Conservation (phyloP, 1,140 invertebrate genomes). For the Sarcophaga peregrina region DNA sequence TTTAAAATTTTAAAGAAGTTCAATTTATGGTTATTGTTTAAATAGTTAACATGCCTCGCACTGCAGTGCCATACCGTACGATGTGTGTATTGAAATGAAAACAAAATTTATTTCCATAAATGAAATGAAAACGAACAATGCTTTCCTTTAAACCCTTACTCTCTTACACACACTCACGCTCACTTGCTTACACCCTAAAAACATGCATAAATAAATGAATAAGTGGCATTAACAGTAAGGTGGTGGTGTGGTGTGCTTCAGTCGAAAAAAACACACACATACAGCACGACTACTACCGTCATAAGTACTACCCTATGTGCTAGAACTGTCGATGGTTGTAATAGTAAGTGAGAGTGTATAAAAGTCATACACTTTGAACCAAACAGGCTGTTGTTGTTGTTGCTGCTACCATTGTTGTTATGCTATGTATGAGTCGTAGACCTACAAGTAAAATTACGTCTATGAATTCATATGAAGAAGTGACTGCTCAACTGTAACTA, state of each 20-base stretch:
- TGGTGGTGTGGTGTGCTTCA: not conserved
- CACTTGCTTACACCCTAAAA: not conserved
- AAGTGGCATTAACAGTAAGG: not conserved
- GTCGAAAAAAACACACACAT: too few species aligned
- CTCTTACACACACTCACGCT: not conserved
- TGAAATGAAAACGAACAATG: not conserved
- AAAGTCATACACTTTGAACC: too few species aligned
- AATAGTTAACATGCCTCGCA: too few species aligned
- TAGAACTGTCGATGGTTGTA: too few species aligned
- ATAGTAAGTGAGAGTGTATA: too few species aligned
- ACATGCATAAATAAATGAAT: not conserved
- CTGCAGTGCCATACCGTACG: too few species aligned
- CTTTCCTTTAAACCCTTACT: too few species aligned
- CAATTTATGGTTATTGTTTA: too few species aligned
- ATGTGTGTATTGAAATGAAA: not conserved
- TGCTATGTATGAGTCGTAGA: constrained; percentile 1
- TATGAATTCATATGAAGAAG: not conserved
- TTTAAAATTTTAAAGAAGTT: too few species aligned
- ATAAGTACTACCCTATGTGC: too few species aligned
- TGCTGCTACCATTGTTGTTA: not conserved
- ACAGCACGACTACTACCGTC: too few species aligned
- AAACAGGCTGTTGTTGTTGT: not conserved
- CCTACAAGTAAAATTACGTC: constrained; percentile 3
- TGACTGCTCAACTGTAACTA: too few species aligned
- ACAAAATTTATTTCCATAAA: not conserved